Evolutionary conservation across 2,113 vertebrate species (phyloP), one percentile per base, ranked within the genome.

Genomic region (Anguilla rostrata): DNA sequence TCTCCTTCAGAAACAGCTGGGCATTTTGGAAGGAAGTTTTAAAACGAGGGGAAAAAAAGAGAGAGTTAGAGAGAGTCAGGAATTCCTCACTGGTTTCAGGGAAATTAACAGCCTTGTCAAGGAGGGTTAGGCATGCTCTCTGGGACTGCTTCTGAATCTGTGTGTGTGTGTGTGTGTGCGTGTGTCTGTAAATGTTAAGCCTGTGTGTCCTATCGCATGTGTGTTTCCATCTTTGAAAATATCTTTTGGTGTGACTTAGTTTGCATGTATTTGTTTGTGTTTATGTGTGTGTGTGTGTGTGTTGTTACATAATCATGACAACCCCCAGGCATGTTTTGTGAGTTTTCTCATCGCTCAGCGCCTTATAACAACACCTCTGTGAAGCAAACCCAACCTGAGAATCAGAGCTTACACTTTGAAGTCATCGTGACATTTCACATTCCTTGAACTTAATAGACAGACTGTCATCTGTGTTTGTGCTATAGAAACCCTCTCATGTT

Each of bases 81-180:
- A 92, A 93, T 1, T 87, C 89, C 89, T 91, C 92, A 93, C 92
- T 91, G 92, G 89, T 92, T 90, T 87, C 86, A 89, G 89, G 87
- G 91, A 94, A 93, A 95, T 94, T 93, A 96, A 95, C 92, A 92
- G 93, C 91, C 93, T 90, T 95, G 94, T 94, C 92, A 92, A 90
- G 90, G 91, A 86, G 49, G 89, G 86, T 75, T 88, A 92, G 93
- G 90, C 85, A 88, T 88, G 88, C 39, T 41, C 41, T 60, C 83
- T 1, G 75, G 88, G 87, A 85, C 84, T 83, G 66, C 75, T 84
- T 75, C 71, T 75, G 71, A 75, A 75, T 34, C 71, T 26, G 11
- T n/a, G 71, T 12, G 71, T 71, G 53, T 43, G 53, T 43, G 82
- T 26, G 53, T 56, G 11, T 71, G 82, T 53, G 57, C 86, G 0